phyloP scores from a whole-genome alignment of 2,113 vertebrate genomes.

The Oreochromis aureus region DNA sequence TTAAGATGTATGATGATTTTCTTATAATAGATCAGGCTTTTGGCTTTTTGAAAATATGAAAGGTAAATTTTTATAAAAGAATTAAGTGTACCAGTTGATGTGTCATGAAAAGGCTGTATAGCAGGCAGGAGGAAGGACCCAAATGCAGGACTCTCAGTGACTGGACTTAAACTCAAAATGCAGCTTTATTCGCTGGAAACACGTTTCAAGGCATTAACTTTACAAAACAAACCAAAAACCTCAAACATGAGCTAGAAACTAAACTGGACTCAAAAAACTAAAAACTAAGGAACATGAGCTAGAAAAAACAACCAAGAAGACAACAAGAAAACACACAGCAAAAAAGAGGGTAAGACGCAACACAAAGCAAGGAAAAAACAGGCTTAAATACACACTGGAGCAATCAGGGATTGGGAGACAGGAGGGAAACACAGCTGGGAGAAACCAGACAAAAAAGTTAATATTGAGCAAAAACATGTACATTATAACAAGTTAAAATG shows the following conservation, averaged over 20 bases:
- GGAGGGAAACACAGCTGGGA: accelerated
- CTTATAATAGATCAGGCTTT: neutral
- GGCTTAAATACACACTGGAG: accelerated
- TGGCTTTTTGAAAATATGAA: neutral
- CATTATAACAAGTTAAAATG: neutral
- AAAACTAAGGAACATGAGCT: accelerated
- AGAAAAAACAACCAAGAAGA: neutral
- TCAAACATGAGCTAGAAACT: accelerated
- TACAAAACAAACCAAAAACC: neutral
- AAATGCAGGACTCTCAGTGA: neutral
- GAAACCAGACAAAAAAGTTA: neutral
- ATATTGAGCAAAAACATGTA: neutral
- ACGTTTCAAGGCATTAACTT: accelerated
- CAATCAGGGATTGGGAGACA: accelerated
- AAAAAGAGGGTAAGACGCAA: accelerated
- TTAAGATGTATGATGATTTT: neutral
- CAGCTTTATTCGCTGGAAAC: accelerated
- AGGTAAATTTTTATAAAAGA: neutral
- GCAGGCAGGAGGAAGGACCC: neutral
- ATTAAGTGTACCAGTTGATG: accelerated
- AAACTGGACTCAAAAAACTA: accelerated
- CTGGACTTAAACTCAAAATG: neutral
- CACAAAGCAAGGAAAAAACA: accelerated
- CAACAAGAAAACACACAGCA: accelerated
- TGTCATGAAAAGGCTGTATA: accelerated